phyloP scores from a whole-genome alignment of 2,888 invertebrate species.

The Melieria picta region DNA sequence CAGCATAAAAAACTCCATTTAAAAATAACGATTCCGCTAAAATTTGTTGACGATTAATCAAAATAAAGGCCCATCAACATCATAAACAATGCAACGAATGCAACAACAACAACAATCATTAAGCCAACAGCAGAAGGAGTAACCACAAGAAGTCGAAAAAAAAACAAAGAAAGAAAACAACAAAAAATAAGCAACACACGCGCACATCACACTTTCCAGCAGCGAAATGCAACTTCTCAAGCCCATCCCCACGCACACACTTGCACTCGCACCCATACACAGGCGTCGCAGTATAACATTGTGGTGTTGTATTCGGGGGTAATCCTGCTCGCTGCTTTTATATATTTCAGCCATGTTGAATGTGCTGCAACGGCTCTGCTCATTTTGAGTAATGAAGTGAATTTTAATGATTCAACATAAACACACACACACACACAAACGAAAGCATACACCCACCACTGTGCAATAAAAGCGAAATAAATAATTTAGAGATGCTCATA shows the following conservation, averaged over 20 bases:
- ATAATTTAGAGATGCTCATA: neutral
- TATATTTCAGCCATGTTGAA: too few relatives aligned
- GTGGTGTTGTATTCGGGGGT: too few relatives aligned
- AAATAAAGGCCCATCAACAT: slow-evolving; percentile 43
- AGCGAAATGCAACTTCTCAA: neutral
- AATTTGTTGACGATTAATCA: slow-evolving; percentile 52
- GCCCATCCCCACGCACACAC: neutral
- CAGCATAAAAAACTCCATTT: slow-evolving; percentile 22
- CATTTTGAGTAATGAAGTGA: slow-evolving; percentile 47
- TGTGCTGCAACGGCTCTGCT: neutral
- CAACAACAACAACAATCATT: slow-evolving; percentile 3
- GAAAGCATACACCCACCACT: neutral
- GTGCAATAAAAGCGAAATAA: too few relatives aligned
- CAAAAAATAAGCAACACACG: neutral
- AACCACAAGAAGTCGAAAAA: neutral
- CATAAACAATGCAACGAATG: slow-evolving; percentile 19
- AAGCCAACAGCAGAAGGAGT: neutral
- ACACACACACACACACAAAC: slow-evolving; percentile 3
- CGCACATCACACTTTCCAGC: slow-evolving; percentile 4
- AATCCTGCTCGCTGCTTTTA: too few relatives aligned
- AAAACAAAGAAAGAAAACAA: neutral
- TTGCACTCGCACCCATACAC: neutral
- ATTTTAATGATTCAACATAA: slow-evolving; percentile 43
- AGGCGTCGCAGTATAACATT: neutral
- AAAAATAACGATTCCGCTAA: slow-evolving; percentile 41